Conservation (phyloP, 2,888 invertebrate genomes). For the Mesorhabditis spiculigera region DNA sequence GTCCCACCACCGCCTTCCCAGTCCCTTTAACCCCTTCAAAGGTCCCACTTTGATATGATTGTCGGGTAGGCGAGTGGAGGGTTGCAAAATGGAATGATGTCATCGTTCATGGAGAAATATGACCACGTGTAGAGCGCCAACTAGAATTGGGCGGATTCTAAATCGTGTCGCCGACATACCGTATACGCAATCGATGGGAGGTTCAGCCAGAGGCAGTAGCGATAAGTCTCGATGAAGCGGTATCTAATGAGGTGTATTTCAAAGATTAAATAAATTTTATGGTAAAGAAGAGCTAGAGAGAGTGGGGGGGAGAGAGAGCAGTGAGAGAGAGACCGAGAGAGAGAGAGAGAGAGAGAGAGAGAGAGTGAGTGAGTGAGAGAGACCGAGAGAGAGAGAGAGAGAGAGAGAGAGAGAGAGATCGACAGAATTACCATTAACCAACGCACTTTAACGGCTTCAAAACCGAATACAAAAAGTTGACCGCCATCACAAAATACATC, state of each 20-base stretch:
- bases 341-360: too few relatives aligned
- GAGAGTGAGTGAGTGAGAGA: too few relatives aligned
- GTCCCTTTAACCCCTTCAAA: too few relatives aligned
- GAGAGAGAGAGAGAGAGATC: too few relatives aligned
- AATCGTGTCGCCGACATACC: background rate
- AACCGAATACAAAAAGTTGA: background rate
- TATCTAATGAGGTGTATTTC: background rate
- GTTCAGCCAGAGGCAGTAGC: background rate
- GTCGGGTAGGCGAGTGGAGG: slow-evolving; percentile 3
- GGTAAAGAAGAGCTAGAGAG: too few relatives aligned
- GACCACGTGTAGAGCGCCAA: background rate
- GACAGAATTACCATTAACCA: too few relatives aligned
- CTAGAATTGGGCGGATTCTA: background rate
- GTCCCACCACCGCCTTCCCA: too few relatives aligned
- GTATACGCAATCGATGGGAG: background rate
- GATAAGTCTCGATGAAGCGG: background rate
- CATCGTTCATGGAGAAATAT: background rate
- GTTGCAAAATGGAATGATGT: background rate
- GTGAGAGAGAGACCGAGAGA: too few relatives aligned
- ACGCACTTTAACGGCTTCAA: background rate
- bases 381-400: too few relatives aligned
- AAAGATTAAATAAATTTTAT: background rate
- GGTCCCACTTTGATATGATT: background rate
- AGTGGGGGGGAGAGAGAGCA: too few relatives aligned
- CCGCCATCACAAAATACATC: background rate